Evolutionary conservation across 35 echinoderm and acorn worm genomes (phyloP), one percentile per base, ranked within the genome.

Genomic region (Apostichopus californicus): DNA sequence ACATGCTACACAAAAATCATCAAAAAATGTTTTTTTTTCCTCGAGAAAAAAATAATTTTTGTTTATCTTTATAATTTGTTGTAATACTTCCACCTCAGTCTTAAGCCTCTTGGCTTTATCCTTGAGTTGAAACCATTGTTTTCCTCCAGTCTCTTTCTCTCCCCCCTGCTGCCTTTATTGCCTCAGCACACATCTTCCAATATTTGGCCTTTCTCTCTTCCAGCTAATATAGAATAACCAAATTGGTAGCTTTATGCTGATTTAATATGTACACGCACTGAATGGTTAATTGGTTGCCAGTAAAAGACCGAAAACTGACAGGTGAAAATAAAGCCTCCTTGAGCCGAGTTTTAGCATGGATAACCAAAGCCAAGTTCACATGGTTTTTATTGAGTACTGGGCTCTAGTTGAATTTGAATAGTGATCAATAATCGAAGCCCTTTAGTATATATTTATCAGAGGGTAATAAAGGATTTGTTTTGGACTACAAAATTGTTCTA

Each of bases 201-300:
- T 72, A 72, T n/a, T 90, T 90, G 21, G 87, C 87, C 28, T 90
- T 90, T 77, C 87, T 90, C 55, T 90, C 87, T 90, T 90, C 87
- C 13, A 90, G 70, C 87, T 90, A 77, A 75, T 28, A 6, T 21
- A 77, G 22, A 28, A 90, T 46, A 75, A 90, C 77, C 1, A 77
- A 59, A 87, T 18, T 56, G n/a, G 84, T 80, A 26, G 21, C 21
- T 80, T 13, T 24, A 24, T 54, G 21, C 78, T 13, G 20, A 14
- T 80, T 26, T 80, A 2, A 11, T 80, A 13, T 80, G 5, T 80
- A 24, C 22, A 26, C 46, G 21, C 20, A 26, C 78, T 46, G 34
- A 46, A 46, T 46, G 34, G 34, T 46, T 46, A 80, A 80, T 80
- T 54, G 1, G 9, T 80, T 80, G 78, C 10, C 9, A 80, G 22